Evolutionary conservation across 2,888 invertebrate genomes (phyloP), one percentile per base, ranked within the genome.

Genomic region (Sphaerophoria rueppellii): DNA sequence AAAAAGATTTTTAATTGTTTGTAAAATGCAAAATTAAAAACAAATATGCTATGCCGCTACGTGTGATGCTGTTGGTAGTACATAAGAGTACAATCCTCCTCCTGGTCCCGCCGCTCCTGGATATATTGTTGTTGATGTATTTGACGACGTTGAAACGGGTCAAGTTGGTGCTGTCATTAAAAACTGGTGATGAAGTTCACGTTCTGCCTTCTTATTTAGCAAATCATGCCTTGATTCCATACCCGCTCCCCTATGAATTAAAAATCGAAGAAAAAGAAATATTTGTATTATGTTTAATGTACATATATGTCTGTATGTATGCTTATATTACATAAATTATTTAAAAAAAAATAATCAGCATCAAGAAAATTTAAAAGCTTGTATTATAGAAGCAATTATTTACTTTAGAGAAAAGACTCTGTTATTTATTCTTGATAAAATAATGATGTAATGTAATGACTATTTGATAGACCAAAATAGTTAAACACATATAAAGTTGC

Each of bases 161-260:
- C 92, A 92, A 90, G 92, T 92, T 89, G 92, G 91, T 90, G 92
- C 90, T 89, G 92, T 90, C 92, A 92, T 92, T 88, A 92, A 89
- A 88, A 90, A 92, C 89, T 91, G 91, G 88, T 91, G 91, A 89
- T 92, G 90, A 81, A 90, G 90, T 86, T 92, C 92, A 77, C 91
- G 91, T 88, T 92, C 92, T 89, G 90, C 88, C 88, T 91, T 91
- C 88, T 91, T 91, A 90, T 90, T 89, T 88, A 91, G 89, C 89
- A 91, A 89, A 89, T 92, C 92, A 91, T 91, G 91, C 90, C 91
- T 90, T 92, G 92, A 91, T 90, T 92, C 92, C 91, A 92, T 91
- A 90, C 91, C 91, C 91, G 92, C 92, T 91, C 91, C 92, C 90
- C 92, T 92, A 89, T 73, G 88, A 89, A 16, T 82, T 82, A 71